These are phyloP conservation scores for Drosophila nigrodunni DNA, from an alignment of 1,140 invertebrate species.

Conservation along the genomic window DNA sequence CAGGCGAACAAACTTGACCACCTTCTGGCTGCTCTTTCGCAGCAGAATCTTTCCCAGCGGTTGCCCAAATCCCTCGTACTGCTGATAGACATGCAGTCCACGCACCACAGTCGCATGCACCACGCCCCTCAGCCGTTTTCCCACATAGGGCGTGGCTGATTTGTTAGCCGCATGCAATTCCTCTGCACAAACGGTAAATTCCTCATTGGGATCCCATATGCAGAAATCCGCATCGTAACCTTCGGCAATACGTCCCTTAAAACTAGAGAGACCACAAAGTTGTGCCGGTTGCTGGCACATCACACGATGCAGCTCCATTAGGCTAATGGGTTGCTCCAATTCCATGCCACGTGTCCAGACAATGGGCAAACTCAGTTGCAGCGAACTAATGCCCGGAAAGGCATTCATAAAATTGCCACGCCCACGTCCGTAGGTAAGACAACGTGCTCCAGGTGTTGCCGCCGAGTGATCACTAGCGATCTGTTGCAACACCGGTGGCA, in stretches of 20 bases:
- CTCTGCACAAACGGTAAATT: constrained; percentile 86
- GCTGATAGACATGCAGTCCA: constrained; percentile 86
- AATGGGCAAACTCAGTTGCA: constrained; percentile 89
- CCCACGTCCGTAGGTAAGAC: constrained; percentile 81
- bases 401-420: constrained; percentile 88
- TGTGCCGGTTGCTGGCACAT: constrained; percentile 87
- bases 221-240: constrained; percentile 91
- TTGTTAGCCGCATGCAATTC: constrained; percentile 87
- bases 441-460: constrained; percentile 88
- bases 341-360: constrained; percentile 88
- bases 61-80: constrained; percentile 78
- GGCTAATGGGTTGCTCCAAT: constrained; percentile 77
- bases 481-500: constrained; percentile 85
- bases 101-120: constrained; percentile 87
- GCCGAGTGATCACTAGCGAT: constrained; percentile 90
- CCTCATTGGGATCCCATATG: constrained; percentile 88
- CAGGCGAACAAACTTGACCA: constrained; percentile 79
- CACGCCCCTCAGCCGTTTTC: constrained; percentile 86
- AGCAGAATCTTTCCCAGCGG: constrained; percentile 78
- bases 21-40: constrained; percentile 73
- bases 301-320: constrained; percentile 87
- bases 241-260: constrained; percentile 87
- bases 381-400: constrained; percentile 90
- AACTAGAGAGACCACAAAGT: constrained; percentile 86
- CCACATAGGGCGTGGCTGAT: constrained; percentile 87